Conservation (phyloP, 2,888 invertebrate species). For the Eudemis profundana region DNA sequence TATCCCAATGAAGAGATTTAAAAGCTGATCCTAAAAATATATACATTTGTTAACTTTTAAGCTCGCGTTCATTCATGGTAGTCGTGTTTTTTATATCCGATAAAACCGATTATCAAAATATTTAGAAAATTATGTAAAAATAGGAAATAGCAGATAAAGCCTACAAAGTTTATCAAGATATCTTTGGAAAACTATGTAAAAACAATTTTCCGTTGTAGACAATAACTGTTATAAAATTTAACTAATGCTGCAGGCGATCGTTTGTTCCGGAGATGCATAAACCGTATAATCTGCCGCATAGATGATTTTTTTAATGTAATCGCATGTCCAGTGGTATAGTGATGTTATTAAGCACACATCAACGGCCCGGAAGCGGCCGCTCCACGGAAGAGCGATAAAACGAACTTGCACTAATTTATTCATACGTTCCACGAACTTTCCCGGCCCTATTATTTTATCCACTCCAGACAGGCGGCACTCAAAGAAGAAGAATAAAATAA, state of each 20-base stretch:
- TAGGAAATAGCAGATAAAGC: no score
- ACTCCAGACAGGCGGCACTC: constrained; percentile 82
- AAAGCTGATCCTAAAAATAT: no score
- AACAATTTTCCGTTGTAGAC: no score
- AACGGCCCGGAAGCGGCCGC: constrained; percentile 39
- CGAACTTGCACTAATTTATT: constrained; percentile 62
- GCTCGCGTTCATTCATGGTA: no score
- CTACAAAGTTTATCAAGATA: no score
- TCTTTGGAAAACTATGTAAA: no score
- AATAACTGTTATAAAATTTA: no score
- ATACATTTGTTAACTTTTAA: no score
- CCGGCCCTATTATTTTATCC: constrained; percentile 65
- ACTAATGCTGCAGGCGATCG: not conserved
- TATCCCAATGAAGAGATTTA: no score
- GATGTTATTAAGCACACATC: constrained; percentile 21
- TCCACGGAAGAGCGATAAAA: constrained; percentile 56
- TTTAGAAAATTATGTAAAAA: no score
- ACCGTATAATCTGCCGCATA: not conserved
- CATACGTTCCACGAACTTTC: constrained; percentile 57
- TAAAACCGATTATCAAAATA: no score
- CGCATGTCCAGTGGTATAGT: constrained; percentile 15
- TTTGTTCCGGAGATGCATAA: constrained; percentile 2
- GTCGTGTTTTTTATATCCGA: no score
- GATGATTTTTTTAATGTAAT: constrained; percentile 14
- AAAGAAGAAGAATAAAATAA: constrained; percentile 73